Base-by-base conservation (phyloP, 2,113 vertebrate species). In the Hyperoodon ampullatus region DNA sequence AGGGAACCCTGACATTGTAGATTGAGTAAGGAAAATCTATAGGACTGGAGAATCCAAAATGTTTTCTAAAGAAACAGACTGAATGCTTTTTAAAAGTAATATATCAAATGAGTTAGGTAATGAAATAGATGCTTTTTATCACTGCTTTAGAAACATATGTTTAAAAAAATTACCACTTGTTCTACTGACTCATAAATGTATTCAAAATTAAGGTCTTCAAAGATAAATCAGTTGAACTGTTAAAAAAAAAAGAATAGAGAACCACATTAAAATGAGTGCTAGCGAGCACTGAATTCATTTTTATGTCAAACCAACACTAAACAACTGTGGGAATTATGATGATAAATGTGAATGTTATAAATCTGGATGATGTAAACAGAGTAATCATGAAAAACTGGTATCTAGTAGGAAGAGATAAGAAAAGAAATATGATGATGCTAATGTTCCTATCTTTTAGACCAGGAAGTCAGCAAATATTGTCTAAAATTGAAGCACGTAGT, bases 131-230 rank as follows among this genome's bases (percentile, higher is more conserved):
- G 28, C 6, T 78, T 90, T 86, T 89, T 35, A 66, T 66, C 18
- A 28, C 15, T 87, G 42, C 24, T 95, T 58, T 77, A 75, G 21
- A 88, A 81, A 30, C 7, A 16, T 58, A 2, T 55, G 72, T 15
- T 78, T 96, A 85, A 28, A 58, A 72, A 72, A 95, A 94, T 39
- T 75, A n/a, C 6, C 15, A 80, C 2, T 92, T 85, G 47, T n/a
- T 16, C n/a, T 88, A n/a, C 30, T 72, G 50, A 95, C 50, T 74
- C 2, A 65, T 12, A 90, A 93, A 47, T 90, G 14, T 19, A 78
- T 78, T 26, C 23, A 44, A 81, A 86, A 88, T 97, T 93, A 89
- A 95, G 3, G 5, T 88, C 4, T 94, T 96, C 93, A 35, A 35
- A 60, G 24, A 74, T 87, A 44, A 93, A 65, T 58, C 33, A 61